These are phyloP conservation scores for Zeugodacus cucurbitae DNA, from an alignment of 1,140 invertebrate genomes.

Conservation along the genomic window DNA sequence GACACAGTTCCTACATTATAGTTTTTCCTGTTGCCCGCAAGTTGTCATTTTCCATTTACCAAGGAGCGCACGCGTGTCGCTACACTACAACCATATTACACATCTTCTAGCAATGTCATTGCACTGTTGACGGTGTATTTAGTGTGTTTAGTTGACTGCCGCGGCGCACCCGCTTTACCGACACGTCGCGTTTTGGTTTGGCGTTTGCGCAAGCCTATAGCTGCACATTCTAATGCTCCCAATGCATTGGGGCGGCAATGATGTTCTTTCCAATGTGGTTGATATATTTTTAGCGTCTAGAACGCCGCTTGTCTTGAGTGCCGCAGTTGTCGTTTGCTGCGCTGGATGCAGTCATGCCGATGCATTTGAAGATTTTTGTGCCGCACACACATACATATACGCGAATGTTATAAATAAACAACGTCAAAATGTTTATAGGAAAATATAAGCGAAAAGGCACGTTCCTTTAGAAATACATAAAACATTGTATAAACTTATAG, in stretches of 20 bases:
- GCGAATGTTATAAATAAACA: constrained; percentile 36
- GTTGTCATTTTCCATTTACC: constrained; percentile 2
- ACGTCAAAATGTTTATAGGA: constrained; percentile 26
- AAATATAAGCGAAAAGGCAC: background rate
- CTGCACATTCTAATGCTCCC: background rate
- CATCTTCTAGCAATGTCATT: constrained; percentile 2
- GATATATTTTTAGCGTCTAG: constrained; percentile 1
- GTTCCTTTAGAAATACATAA: background rate
- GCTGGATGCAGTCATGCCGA: background rate
- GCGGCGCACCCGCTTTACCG: background rate
- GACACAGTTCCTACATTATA: background rate
- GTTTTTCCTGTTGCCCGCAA: background rate
- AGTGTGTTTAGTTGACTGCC: background rate
- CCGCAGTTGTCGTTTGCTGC: background rate
- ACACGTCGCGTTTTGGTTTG: background rate
- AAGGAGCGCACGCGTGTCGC: constrained; percentile 16
- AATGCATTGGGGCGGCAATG: background rate
- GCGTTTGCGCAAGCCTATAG: constrained; percentile 4
- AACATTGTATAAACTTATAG: background rate
- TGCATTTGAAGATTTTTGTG: constrained; percentile 13
- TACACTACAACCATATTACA: background rate
- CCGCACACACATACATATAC: constrained; percentile 1
- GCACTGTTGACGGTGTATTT: background rate
- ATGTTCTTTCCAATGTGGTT: background rate
- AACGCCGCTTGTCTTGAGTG: background rate